These are phyloP conservation scores for Chlamydotis undulata DNA, from an alignment of 2,113 vertebrate genomes.

Conservation along the genomic window DNA sequence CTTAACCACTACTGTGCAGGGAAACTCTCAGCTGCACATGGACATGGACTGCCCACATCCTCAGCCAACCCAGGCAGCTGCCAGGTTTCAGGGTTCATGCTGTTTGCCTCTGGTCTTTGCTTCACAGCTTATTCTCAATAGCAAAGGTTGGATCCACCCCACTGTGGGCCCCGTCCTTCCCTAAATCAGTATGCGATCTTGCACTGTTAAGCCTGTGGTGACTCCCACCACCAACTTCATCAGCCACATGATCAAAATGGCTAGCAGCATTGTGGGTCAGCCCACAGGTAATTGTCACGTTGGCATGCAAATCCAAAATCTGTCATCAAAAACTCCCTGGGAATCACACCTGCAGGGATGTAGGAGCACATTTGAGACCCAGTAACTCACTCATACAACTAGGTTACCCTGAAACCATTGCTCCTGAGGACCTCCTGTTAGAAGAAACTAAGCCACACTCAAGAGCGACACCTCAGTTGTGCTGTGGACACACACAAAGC, in stretches of 20 bases:
- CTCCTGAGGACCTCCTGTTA: background rate
- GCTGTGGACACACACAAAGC: background rate
- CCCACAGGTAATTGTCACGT: background rate
- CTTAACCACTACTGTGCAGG: background rate
- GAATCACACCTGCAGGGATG: background rate
- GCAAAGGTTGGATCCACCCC: background rate
- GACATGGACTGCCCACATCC: background rate
- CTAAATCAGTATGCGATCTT: background rate
- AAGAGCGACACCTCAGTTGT: background rate
- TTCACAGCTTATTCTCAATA: background rate
- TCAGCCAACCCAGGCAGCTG: background rate
- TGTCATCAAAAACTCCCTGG: background rate
- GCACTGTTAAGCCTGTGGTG: background rate
- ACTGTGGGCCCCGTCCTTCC: background rate
- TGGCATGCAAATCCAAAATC: background rate
- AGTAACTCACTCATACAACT: background rate
- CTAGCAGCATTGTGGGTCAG: background rate
- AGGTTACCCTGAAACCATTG: background rate
- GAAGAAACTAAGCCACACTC: background rate
- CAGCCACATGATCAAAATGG: fast-evolving
- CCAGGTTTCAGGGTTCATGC: background rate
- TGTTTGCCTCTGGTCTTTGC: background rate
- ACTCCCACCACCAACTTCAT: background rate
- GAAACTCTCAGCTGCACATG: fast-evolving
- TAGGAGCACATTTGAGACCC: background rate